Evolutionary conservation across 2,888 invertebrate species (phyloP), one percentile per base, ranked within the genome.

Genomic region (Neoaliturus tenellus): DNA sequence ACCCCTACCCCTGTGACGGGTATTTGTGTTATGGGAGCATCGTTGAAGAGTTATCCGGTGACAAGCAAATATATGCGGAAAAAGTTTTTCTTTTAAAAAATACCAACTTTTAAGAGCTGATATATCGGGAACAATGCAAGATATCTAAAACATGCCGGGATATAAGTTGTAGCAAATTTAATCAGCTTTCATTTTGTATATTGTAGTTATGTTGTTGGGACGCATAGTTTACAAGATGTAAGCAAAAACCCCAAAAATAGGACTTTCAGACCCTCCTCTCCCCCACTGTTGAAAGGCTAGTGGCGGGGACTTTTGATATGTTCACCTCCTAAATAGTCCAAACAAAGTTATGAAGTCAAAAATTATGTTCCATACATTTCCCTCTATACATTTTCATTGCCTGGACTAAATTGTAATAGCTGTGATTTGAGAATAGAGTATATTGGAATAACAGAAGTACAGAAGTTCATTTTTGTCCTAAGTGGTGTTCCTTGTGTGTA

Each of bases 91-190:
- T 69, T 69, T 28, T 25, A 10, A 25, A 69, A 69, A 31, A 6
- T 69, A 23, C 25, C 5, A 25, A 23, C 25, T 69, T 69, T 69
- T 28, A 69, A 69, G 69, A 69, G 69, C 33, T 25, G 69, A 69
- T 62, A 23, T 69, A 5, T 25, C 69, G 69, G 23, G 23, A 69
- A 69, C 25, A 12, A 69, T 12, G 23, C 25, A 12, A 69, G 28
- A 12, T 23, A 69, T 69, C 69, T 10, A 69, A 69, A 69, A 25
- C 5, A 12, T 4, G 17, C 6, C 6, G 3, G 6, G n/a, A 69
- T 69, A 23, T 12, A 69, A 69, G 25, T 33, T 69, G 28, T 12
- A 23, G 69, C 28, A 69, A 25, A 69, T 69, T 23, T 69, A 69
- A 23, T 69, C 20, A 69, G 69, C 23, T 69, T 69, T 69, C 69